Evolutionary conservation across 2,113 vertebrate species (phyloP).

Genomic region (Sander vitreus): DNA sequence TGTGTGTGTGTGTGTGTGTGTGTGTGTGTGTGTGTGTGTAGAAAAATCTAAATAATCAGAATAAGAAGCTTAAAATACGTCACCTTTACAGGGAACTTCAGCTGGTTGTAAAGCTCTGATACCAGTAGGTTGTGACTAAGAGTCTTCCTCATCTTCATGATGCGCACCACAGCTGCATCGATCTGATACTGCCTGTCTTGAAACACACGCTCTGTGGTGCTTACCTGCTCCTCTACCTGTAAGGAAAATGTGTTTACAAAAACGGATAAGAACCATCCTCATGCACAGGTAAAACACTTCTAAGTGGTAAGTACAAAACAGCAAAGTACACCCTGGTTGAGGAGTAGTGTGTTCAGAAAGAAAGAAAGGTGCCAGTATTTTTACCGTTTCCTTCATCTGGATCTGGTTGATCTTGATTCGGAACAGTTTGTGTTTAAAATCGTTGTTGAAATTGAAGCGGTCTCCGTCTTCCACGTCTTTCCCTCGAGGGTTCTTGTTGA

Average conservation of each 20-base stretch:
- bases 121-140: slow-evolving; percentile 93
- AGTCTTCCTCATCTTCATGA: slow-evolving; percentile 98
- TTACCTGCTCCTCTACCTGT: slow-evolving; percentile 94
- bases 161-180: slow-evolving; percentile 93
- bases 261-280: background rate
- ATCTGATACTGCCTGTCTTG: slow-evolving; percentile 96
- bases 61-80: background rate
- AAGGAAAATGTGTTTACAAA: background rate
- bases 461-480: slow-evolving; percentile 99
- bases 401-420: slow-evolving; percentile 99
- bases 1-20: background rate
- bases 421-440: slow-evolving; percentile 98
- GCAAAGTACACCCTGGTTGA: background rate
- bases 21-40: background rate
- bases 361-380: background rate
- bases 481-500: slow-evolving; percentile 95
- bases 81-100: slow-evolving; percentile 98
- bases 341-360: background rate
- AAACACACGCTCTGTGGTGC: slow-evolving; percentile 94
- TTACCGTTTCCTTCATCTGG: slow-evolving; percentile 99
- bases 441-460: slow-evolving; percentile 97
- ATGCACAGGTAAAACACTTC: background rate
- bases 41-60: background rate
- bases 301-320: background rate
- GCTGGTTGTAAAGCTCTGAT: slow-evolving; percentile 94